These are phyloP conservation scores for Sitta europaea DNA, from an alignment of 2,113 vertebrate genomes.

Conservation along the genomic window DNA sequence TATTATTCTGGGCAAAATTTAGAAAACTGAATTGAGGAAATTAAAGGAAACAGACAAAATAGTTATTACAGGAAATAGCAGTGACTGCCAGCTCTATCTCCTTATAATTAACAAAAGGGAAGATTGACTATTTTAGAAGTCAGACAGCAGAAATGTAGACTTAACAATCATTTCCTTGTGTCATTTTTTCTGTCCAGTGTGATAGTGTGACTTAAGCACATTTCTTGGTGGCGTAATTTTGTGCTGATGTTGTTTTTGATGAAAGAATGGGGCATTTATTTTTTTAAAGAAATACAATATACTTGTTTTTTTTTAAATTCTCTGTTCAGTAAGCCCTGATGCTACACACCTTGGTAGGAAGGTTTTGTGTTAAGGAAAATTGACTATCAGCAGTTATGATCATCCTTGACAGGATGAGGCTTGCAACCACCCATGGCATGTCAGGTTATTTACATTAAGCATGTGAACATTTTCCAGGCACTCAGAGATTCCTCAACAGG, in stretches of 20 bases:
- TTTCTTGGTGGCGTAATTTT: background rate
- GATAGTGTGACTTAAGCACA: background rate
- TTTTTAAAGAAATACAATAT: background rate
- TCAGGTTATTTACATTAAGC: background rate
- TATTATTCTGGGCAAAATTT: constrained; percentile 10
- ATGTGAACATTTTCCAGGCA: background rate
- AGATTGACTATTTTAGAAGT: background rate
- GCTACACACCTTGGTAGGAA: background rate
- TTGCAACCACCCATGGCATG: background rate
- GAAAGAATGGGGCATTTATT: background rate
- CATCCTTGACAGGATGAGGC: background rate
- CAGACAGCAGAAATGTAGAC: background rate
- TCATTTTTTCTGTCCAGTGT: background rate
- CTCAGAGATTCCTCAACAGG: background rate
- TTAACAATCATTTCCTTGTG: background rate
- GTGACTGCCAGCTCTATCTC: background rate
- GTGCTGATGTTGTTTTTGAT: background rate
- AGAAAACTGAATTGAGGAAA: constrained; percentile 3
- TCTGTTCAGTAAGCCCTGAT: background rate
- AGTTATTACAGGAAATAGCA: constrained; percentile 24
- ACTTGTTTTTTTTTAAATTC: background rate
- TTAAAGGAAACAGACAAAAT: constrained; percentile 15
- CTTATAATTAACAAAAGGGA: background rate
- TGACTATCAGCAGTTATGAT: background rate
- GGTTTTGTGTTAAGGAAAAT: background rate